Base-by-base conservation (phyloP, 2,888 invertebrate genomes). In the Sycophila texana region DNA sequence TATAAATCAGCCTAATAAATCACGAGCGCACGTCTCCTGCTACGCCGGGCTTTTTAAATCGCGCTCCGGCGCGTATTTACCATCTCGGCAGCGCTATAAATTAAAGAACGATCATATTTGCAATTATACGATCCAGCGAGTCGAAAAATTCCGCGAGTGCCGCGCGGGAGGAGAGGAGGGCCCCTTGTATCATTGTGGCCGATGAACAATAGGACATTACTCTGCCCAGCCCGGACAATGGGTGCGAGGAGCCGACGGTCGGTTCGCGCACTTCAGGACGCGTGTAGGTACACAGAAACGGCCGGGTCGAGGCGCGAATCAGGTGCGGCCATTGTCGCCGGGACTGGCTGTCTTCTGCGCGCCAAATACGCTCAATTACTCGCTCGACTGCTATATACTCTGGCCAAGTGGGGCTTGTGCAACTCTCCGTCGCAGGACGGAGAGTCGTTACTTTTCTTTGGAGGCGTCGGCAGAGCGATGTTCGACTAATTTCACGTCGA, bases 141-240 rank as follows among this genome's bases (percentile, higher is more conserved):
- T 70, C 75, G 63, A 73, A 73, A 68, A 75, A 70, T 75, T 55
- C 22, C 77, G 72, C 80, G 4, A 39, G 22, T 10, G 3, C 18
- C 65, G 26, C 16, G 13, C 13, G 5, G 22, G 55, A 57, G 51
- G 53, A 30, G 18, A 61, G 57, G 55, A 57, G 71, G 49, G 55
- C 14, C 26, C 84, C 83, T 83, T 85, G 84, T 83, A 84, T 86
- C 86, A 87, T 84, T 83, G 84, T 82, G 84, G 84, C 82, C 83
- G 84, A 86, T 86, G 85, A 85, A 87, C 84, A 87, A 87, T 87
- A 82, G 87, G 82, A 80, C 84, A 87, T 87, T 87, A 87, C 85
- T 85, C 85, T 85, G 39, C 39, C 81, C 81, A 70, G 73, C 39
- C 66, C 79, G 84, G 82, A 87, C 86, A 87, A 86, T 85, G 82